A percentile compares a stretch with the other conserved stretches of the same genome.
phyloP scores from a whole-genome alignment of 2,797 vertebrate species.

The Neosilurus mollespiculum region DNA sequence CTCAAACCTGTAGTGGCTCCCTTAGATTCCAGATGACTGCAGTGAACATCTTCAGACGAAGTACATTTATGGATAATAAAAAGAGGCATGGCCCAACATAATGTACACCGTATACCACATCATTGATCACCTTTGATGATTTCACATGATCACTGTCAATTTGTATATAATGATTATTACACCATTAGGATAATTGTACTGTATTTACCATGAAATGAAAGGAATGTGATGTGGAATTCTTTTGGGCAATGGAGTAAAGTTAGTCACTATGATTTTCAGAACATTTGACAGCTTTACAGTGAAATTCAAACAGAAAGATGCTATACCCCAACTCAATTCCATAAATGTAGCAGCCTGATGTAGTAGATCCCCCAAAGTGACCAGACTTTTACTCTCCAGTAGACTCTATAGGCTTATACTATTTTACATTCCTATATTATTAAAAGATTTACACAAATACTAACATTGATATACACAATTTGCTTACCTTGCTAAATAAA shows the following conservation, averaged over 20 bases:
- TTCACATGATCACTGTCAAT: not conserved
- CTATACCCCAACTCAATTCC: not conserved
- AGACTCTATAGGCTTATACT: not conserved
- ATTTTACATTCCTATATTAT: not conserved
- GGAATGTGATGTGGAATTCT: not conserved
- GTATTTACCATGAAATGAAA: too few species aligned
- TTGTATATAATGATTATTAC: not conserved
- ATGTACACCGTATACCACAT: not conserved
- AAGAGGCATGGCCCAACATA: not conserved
- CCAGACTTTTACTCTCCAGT: not conserved
- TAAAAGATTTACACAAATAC: not conserved
- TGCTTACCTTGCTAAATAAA: too few species aligned
- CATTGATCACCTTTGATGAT: not conserved
- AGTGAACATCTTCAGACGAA: conserved; percentile 6
- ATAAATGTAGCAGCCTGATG: conserved; percentile 4
- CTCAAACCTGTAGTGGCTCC: conserved; percentile 20
- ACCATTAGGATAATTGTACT: too few species aligned
- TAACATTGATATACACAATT: too few species aligned
- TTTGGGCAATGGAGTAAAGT: not conserved
- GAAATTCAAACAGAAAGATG: not conserved
- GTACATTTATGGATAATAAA: conserved; percentile 11
- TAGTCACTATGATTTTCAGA: not conserved
- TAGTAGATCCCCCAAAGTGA: not conserved
- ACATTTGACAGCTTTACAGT: not conserved
- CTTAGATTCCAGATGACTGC: not conserved